Conservation (phyloP, 2,888 invertebrate genomes). For the Stenchaetothrips biformis region DNA sequence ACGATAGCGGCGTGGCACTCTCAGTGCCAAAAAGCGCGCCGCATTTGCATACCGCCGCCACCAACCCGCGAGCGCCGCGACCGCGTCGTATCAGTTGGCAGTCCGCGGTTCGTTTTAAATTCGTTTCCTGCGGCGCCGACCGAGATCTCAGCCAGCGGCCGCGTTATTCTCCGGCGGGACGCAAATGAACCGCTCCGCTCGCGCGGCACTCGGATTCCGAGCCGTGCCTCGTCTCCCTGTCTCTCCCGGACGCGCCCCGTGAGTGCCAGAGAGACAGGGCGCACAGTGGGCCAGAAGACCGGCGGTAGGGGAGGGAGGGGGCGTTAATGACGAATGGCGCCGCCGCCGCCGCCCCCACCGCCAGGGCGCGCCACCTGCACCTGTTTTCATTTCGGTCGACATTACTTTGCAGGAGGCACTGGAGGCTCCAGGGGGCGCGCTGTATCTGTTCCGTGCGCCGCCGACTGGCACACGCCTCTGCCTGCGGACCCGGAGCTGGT, state of each 20-base stretch:
- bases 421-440: not conserved
- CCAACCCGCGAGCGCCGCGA: too few species aligned
- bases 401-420: not conserved
- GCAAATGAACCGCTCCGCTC: too few species aligned
- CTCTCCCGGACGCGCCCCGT: not conserved
- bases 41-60: not conserved
- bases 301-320: too few species aligned
- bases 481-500: too few species aligned
- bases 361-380: not conserved
- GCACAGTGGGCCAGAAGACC: not conserved
- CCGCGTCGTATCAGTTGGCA: too few species aligned
- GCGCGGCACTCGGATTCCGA: too few species aligned
- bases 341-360: not conserved
- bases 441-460: not conserved
- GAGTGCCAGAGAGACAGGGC: not conserved
- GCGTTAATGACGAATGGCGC: not conserved
- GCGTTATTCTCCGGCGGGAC: too few species aligned
- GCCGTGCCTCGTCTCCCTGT: too few species aligned
- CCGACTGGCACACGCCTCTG: not conserved
- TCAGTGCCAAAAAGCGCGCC: not conserved
- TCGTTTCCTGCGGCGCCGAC: too few species aligned
- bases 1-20: too few species aligned
- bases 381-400: constrained; percentile 6
- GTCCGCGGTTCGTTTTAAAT: too few species aligned
- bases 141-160: too few species aligned